phyloP scores from a whole-genome alignment of 2,888 invertebrate genomes.

The Elegia similella region DNA sequence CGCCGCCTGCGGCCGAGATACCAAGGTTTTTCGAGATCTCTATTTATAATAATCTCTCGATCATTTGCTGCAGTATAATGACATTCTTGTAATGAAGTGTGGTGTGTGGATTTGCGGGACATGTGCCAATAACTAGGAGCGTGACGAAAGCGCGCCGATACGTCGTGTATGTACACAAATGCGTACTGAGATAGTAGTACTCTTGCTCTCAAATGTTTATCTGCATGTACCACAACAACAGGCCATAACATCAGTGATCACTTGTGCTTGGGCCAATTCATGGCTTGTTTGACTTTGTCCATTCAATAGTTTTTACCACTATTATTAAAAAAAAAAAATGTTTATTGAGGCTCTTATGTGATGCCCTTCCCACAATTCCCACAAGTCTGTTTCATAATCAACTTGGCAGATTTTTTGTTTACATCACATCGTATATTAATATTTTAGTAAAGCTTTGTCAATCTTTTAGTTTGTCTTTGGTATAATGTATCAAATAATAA shows the following conservation, averaged over 20 bases:
- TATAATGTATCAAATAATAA: too few relatives aligned
- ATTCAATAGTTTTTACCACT: too few relatives aligned
- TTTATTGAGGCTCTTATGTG: too few relatives aligned
- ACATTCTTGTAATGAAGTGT: conserved; percentile 78
- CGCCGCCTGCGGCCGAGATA: conserved; percentile 53
- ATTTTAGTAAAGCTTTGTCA: too few relatives aligned
- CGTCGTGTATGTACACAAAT: conserved; percentile 69
- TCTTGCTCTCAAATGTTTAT: neutral
- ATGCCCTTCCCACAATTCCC: too few relatives aligned
- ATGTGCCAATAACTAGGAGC: conserved; percentile 75
- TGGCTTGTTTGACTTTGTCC: too few relatives aligned
- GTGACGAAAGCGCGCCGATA: conserved; percentile 65
- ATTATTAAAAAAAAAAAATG: too few relatives aligned
- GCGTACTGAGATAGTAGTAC: conserved; percentile 17
- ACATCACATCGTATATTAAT: too few relatives aligned
- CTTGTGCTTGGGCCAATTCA: neutral
- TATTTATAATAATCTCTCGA: conserved; percentile 78
- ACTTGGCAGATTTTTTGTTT: too few relatives aligned
- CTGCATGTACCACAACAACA: neutral
- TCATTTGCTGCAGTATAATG: conserved; percentile 76
- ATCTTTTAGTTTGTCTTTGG: too few relatives aligned
- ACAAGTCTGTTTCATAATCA: too few relatives aligned
- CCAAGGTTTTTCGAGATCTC: conserved; percentile 72
- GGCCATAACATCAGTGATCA: neutral
- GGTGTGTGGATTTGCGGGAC: conserved; percentile 74